phyloP scores from a whole-genome alignment of 2,113 vertebrate species.

The Thryonomys swinderianus region DNA sequence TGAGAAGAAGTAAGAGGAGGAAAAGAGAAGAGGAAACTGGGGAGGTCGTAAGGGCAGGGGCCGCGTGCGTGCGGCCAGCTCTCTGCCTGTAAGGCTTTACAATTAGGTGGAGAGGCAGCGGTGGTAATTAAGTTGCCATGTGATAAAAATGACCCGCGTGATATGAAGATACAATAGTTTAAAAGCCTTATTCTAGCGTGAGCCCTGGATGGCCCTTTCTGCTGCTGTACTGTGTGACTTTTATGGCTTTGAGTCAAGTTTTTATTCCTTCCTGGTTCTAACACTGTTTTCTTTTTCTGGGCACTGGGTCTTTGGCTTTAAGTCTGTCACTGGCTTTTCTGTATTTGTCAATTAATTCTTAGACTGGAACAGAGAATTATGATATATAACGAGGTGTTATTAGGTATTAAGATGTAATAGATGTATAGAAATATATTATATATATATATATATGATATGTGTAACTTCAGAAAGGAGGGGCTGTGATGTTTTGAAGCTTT shows the following conservation, averaged over 20 bases:
- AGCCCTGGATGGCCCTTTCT: neutral
- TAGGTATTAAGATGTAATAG: neutral
- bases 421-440: neutral
- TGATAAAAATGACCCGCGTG: neutral
- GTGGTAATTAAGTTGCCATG: neutral
- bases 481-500: neutral
- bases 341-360: neutral
- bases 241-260: neutral
- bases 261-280: neutral
- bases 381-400: neutral
- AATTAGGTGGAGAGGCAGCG: neutral
- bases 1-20: neutral
- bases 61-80: rapidly evolving
- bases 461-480: neutral
- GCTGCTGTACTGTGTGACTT: no score
- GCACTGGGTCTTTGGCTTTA: neutral
- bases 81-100: no score
- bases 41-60: neutral
- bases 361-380: no score
- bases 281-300: neutral
- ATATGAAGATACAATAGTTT: neutral
- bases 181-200: neutral
- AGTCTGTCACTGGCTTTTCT: neutral
- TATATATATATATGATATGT: no score
- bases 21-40: neutral